Evolutionary conservation across 1,140 invertebrate genomes (phyloP), one percentile per base, ranked within the genome.

Genomic region (Lepidurus packardi): DNA sequence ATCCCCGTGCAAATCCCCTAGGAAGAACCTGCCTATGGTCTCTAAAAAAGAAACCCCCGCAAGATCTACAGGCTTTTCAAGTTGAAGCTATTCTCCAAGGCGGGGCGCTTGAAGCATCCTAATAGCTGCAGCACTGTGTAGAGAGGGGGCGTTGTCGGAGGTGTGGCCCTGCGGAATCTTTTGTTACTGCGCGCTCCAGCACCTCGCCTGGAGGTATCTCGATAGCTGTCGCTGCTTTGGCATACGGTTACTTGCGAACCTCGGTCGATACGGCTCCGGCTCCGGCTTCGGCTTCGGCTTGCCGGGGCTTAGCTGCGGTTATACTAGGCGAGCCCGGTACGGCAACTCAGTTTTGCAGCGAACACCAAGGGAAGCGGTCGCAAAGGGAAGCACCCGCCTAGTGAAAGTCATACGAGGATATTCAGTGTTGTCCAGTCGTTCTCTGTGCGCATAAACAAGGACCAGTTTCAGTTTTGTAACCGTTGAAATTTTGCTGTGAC

Each of bases 51-150:
- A 65, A 16, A 7, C 53, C 53, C 53, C 13, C 16, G 53, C 53
- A 65, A 65, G 53, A 65, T 65, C 53, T 65, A 65, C 53, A 65
- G 53, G 53, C 53, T 65, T 65, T 65, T 65, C 53, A 65, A 65
- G 53, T 65, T 65, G 53, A 65, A 65, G 53, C 53, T 65, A 16
- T 65, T 65, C 53, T 65, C 53, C 53, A n/a, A 65, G 53, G 53
- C 53, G 53, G 53, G 53, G 53, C 53, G 53, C 53, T 65, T 65
- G 53, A 65, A 65, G 53, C 53, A 65, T 65, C 53, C 13, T 65
- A 65, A 65, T 65, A 65, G 53, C 34, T 65, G 53, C 10, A 65
- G 53, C 13, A 0, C 53, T 65, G 53, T 21, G 5, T 21, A 13
- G 21, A 65, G 53, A 21, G 53, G 53, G 16, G 53, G 16, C 16